Conservation (phyloP, 2,888 invertebrate species). For the Celastrina argiolus region DNA sequence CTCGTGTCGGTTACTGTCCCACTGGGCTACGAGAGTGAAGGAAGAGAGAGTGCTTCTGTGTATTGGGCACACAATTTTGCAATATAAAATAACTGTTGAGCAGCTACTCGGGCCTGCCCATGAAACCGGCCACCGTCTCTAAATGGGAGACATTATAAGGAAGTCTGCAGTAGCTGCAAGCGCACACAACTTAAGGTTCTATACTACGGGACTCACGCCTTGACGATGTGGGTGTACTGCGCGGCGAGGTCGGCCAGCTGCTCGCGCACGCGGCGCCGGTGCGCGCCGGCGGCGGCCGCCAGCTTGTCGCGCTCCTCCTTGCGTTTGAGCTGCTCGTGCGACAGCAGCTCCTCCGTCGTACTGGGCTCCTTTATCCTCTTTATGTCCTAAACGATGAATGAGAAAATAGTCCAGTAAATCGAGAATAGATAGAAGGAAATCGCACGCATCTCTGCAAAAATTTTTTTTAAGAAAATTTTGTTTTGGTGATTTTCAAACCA, state of each 20-base stretch:
- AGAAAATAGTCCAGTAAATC: neutral
- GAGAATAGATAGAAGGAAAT: neutral
- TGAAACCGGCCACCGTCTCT: too few relatives aligned
- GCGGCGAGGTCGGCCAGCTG: constrained; percentile 74
- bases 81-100: too few relatives aligned
- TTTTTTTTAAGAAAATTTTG: too few relatives aligned
- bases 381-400: constrained; percentile 39
- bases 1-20: too few relatives aligned
- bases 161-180: too few relatives aligned
- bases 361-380: constrained; percentile 52
- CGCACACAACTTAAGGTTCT: neutral
- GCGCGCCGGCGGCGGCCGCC: constrained; percentile 79
- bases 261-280: constrained; percentile 78
- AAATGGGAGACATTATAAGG: too few relatives aligned
- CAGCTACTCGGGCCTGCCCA: too few relatives aligned
- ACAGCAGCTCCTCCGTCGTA: constrained; percentile 63
- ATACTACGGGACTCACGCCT: constrained; percentile 55
- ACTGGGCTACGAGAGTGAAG: too few relatives aligned
- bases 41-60: too few relatives aligned
- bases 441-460: too few relatives aligned
- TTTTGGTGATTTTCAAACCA: too few relatives aligned
- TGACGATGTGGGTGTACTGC: constrained; percentile 77
- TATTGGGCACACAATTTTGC: too few relatives aligned
- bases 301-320: constrained; percentile 81
- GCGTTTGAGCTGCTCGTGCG: constrained; percentile 82